Evolutionary conservation across 2,113 vertebrate species (phyloP).

Genomic region (Hippoglossus stenolepis): DNA sequence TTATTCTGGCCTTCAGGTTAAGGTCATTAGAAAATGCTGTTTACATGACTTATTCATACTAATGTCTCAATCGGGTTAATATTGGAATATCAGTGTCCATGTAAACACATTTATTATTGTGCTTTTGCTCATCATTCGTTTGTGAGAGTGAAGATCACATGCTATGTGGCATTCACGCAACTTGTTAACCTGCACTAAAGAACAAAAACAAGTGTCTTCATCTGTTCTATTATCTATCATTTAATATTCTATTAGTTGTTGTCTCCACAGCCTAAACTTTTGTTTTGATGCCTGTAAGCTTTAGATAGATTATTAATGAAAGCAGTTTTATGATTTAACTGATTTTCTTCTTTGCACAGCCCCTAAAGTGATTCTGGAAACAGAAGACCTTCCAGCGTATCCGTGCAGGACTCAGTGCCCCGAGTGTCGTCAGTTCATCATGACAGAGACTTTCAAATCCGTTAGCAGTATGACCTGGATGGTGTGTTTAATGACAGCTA

Average conservation of each 20-base stretch:
- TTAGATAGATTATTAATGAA: neutral
- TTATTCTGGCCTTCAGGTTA: too few species aligned
- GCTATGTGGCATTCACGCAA: too few species aligned
- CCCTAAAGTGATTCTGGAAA: conserved; percentile 70
- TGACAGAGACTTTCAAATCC: conserved; percentile 60
- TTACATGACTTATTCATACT: too few species aligned
- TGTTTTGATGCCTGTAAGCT: neutral
- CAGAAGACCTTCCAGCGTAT: conserved; percentile 47
- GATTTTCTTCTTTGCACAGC: conserved; percentile 52
- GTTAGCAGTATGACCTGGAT: conserved; percentile 68
- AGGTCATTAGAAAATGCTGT: too few species aligned
- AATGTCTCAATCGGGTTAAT: too few species aligned
- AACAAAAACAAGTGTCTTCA: neutral
- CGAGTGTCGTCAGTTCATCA: conserved; percentile 69
- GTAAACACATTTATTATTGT: too few species aligned
- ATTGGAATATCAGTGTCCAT: too few species aligned
- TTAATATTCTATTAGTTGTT: neutral
- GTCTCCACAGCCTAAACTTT: neutral
- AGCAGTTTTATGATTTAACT: neutral
- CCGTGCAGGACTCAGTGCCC: conserved; percentile 75
- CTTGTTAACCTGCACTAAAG: too few species aligned
- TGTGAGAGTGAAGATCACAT: too few species aligned
- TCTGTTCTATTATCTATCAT: neutral
- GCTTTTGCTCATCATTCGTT: too few species aligned
- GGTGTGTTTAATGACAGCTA: conserved; percentile 49